Conservation (phyloP, 1,140 invertebrate genomes). For the Atta colombica region DNA sequence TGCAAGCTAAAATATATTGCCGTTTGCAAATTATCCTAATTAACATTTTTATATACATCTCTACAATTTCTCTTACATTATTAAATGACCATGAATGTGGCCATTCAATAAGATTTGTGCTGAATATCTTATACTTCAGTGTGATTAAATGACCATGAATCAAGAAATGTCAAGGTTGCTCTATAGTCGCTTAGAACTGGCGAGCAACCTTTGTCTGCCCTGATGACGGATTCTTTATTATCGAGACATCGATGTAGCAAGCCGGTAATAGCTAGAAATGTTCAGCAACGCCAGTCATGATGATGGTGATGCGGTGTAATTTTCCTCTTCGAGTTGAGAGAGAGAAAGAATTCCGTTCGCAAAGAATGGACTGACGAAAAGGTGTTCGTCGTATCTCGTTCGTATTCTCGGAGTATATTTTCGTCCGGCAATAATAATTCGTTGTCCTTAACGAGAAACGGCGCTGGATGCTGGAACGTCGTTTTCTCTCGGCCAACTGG, state of each 20-base stretch:
- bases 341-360: background rate
- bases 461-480: no score
- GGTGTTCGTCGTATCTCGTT: no score
- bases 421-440: conserved; percentile 30
- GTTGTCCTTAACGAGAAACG: conserved; percentile 26
- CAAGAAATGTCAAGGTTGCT: conserved; percentile 34
- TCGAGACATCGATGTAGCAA: background rate
- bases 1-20: background rate
- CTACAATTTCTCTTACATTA: background rate
- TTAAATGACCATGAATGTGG: background rate
- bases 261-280: conserved; percentile 20
- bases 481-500: no score
- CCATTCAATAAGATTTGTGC: background rate
- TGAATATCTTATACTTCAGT: background rate
- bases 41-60: background rate
- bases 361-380: conserved; percentile 20
- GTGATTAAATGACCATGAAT: background rate
- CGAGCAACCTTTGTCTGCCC: background rate
- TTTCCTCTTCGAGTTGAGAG: background rate
- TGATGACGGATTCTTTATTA: conserved; percentile 28
- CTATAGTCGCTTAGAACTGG: background rate
- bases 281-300: conserved; percentile 13
- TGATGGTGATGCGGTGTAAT: conserved; percentile 34
- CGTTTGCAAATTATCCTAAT: no score
- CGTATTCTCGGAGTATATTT: conserved; percentile 17